Percentiles rank a stretch among this genome's conserved stretches.
Conservation (phyloP, 2,797 vertebrate genomes). For the Rhynchonycteris naso region DNA sequence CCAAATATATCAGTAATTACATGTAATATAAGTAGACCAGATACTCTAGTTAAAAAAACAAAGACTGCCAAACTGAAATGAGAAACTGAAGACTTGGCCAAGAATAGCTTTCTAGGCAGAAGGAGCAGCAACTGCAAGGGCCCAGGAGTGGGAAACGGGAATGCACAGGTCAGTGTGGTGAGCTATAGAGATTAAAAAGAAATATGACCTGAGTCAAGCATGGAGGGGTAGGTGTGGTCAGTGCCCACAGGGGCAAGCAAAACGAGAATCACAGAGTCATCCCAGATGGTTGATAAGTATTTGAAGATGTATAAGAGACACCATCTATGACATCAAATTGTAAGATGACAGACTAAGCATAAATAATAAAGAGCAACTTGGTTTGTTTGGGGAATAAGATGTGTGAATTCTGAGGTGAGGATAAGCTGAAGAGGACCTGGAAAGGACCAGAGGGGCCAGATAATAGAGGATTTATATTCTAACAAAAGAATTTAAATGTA, state of each 20-base stretch:
- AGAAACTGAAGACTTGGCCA: not conserved
- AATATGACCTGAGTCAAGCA: not conserved
- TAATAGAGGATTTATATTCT: not conserved
- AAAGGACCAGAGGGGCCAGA: not conserved
- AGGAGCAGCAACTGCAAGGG: not conserved
- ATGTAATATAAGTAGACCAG: not conserved
- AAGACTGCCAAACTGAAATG: not conserved
- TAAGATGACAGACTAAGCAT: not conserved
- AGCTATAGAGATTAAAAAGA: not conserved
- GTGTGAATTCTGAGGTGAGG: not conserved
- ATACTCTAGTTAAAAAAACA: not conserved
- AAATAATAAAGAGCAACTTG: not conserved
- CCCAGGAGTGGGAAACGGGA: not conserved
- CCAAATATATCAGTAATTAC: not conserved
- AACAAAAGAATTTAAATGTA: not conserved
- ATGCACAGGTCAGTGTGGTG: not conserved
- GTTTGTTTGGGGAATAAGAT: not conserved
- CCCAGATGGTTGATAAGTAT: not conserved
- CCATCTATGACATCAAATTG: not conserved
- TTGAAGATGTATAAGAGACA: not conserved
- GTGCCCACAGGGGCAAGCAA: not conserved
- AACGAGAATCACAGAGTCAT: not conserved
- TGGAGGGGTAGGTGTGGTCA: not conserved
- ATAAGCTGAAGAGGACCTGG: not conserved
- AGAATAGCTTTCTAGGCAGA: not conserved